Conservation (phyloP, 1,140 invertebrate genomes). For the Philotrypesis tridentata region DNA sequence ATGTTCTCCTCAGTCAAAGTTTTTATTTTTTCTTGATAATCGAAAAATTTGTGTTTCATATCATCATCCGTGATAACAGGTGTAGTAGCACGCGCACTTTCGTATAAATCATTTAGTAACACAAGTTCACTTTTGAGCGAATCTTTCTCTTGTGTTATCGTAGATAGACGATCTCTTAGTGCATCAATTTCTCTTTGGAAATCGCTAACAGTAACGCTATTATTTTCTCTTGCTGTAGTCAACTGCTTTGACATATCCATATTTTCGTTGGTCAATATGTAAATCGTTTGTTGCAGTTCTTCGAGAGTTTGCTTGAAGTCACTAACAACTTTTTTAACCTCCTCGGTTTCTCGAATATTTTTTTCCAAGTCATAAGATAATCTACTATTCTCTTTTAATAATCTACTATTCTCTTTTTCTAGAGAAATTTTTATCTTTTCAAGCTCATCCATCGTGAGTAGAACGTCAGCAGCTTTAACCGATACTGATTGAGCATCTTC, state of each 20-base stretch:
- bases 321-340: constrained; percentile 59
- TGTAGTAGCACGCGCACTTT: constrained; percentile 32
- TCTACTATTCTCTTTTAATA: too few species aligned
- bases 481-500: neutral
- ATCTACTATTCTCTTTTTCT: constrained; percentile 62
- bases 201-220: constrained; percentile 47
- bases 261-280: constrained; percentile 64
- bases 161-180: constrained; percentile 49
- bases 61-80: constrained; percentile 43
- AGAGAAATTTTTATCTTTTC: constrained; percentile 49
- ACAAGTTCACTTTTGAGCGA: constrained; percentile 50
- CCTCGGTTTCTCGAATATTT: constrained; percentile 61
- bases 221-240: constrained; percentile 50
- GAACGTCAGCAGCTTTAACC: constrained; percentile 13
- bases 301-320: constrained; percentile 61
- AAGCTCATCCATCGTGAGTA: constrained; percentile 47
- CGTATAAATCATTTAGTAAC: constrained; percentile 50
- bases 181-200: constrained; percentile 55
- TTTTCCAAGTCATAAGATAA: constrained; percentile 55
- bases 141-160: constrained; percentile 54
- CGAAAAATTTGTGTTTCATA: constrained; percentile 42
- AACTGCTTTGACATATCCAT: constrained; percentile 60
- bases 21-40: constrained; percentile 48
- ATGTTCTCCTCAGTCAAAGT: constrained; percentile 48
- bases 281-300: constrained; percentile 61